Percentiles rank a stretch among this genome's conserved stretches.
phyloP scores from a whole-genome alignment of 2,113 vertebrate genomes.

The Ageneiosus marmoratus region DNA sequence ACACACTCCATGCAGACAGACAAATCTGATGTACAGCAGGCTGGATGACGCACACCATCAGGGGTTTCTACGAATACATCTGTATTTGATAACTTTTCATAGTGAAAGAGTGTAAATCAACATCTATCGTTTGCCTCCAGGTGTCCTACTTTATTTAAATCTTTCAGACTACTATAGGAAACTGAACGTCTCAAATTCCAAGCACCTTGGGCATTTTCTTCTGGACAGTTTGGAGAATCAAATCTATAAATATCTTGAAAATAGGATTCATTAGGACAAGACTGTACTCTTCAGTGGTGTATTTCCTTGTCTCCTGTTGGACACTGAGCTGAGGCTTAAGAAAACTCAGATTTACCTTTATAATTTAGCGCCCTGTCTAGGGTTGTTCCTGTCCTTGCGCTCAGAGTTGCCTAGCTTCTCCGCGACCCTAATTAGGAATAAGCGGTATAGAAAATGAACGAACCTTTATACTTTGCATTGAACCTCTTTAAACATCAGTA shows the following conservation, averaged over 20 bases:
- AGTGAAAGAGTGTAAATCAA: not conserved
- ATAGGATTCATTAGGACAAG: not conserved
- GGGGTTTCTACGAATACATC: not conserved
- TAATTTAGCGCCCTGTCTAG: too few relatives aligned
- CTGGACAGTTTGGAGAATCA: not conserved
- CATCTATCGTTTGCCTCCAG: not conserved
- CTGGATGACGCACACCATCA: not conserved
- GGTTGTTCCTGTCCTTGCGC: too few relatives aligned
- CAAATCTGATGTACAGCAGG: not conserved
- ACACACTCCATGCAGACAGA: slow-evolving; percentile 27
- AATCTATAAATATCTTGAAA: not conserved
- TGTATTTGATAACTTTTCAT: not conserved
- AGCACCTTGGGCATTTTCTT: too few relatives aligned
- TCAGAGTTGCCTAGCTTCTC: too few relatives aligned
- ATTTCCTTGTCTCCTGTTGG: not conserved
- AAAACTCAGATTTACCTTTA: not conserved
- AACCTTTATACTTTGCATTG: too few relatives aligned
- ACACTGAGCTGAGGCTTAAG: not conserved
- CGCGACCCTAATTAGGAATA: too few relatives aligned
- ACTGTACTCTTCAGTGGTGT: not conserved
- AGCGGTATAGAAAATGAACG: too few relatives aligned
- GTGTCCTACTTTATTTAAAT: not conserved
- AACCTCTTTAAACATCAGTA: not conserved
- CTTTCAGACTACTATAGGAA: not conserved
- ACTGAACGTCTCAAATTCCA: not conserved